Evolutionary conservation across 2,888 invertebrate genomes (phyloP).

Genomic region (Hipparchia sbordonii): DNA sequence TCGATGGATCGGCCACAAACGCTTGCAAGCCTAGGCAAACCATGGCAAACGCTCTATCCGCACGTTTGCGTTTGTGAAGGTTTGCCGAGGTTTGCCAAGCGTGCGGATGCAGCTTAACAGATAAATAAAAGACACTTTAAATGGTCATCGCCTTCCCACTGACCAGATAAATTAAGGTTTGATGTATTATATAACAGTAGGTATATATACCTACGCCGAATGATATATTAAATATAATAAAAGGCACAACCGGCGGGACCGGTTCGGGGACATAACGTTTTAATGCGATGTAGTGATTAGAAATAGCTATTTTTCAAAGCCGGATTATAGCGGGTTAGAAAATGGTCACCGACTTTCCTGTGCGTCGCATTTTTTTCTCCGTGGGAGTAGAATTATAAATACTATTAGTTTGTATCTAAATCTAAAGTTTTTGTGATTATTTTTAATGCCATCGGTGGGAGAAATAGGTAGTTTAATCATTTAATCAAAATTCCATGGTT

Average conservation of each 20-base stretch:
- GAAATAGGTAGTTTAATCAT: constrained; percentile 36
- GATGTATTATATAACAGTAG: constrained; percentile 71
- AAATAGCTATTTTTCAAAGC: constrained; percentile 66
- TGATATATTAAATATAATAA: constrained; percentile 72
- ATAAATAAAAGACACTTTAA: constrained; percentile 55
- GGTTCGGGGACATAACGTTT: constrained; percentile 62
- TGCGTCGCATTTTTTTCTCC: constrained; percentile 55
- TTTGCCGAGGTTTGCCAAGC: too few relatives aligned
- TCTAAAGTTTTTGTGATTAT: constrained; percentile 43
- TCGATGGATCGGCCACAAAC: too few relatives aligned
- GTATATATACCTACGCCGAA: constrained; percentile 51
- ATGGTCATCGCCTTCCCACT: constrained; percentile 61
- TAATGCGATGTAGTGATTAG: constrained; percentile 70
- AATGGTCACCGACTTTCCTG: constrained; percentile 50
- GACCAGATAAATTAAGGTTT: constrained; percentile 74
- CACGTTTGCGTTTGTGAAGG: too few relatives aligned
- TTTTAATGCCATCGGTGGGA: constrained; percentile 57
- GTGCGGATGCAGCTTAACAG: too few relatives aligned
- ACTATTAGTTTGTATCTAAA: constrained; percentile 35
- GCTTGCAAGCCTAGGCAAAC: too few relatives aligned
- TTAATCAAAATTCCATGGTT: constrained; percentile 15
- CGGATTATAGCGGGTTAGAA: constrained; percentile 52
- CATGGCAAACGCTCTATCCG: too few relatives aligned
- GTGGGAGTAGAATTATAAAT: constrained; percentile 64
- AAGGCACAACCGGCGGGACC: constrained; percentile 53